Evolutionary conservation across 2,888 invertebrate genomes (phyloP), one percentile per base, ranked within the genome.

Genomic region (Sesamia inferens): DNA sequence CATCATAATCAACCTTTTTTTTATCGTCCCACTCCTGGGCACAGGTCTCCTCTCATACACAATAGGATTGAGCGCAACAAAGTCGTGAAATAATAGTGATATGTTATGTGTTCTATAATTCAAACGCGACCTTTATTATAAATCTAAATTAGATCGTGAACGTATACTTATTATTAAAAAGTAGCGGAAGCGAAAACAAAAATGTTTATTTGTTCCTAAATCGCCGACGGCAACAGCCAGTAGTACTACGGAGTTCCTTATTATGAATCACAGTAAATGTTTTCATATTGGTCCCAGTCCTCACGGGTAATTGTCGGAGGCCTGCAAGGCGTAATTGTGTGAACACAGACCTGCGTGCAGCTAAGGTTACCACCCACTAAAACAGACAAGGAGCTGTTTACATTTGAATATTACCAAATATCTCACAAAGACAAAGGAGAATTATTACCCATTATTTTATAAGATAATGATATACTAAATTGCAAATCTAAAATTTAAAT

Each of bases 301-400:
- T 54, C 84, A 77, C 74, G 22, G 51, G 77, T 81, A 81, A 85
- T 85, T 84, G 84, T 75, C 65, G 47, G 64, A 85, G 74, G 83
- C 86, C 85, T 83, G 79, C 79, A 24, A 87, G 87, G 87, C 87
- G 84, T 87, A 90, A 91, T 90, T 85, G 89, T 89, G 88, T 83
- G 88, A 89, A 89, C 84, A 81, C 54, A 83, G 72, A 57, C 76
- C 78, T 78, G 48, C 42, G 62, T 55, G 31, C n/a, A 58, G 11
- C 47, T 68, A 75, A 68, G 76, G 74, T 64, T 75, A 68, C 78
- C 71, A 63, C 83, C 80, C 74, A 79, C 83, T 39, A 39, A 68
- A 42, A 48, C 51, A n/a, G 13, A 24, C 63, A 59, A 57, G 51
- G n/a, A 67, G 11, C 44, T 57, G 31, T 69, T 69, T 10, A 68